Evolutionary conservation across 2,888 invertebrate genomes (phyloP).

Genomic region (Lepetodrilus schrolli): DNA sequence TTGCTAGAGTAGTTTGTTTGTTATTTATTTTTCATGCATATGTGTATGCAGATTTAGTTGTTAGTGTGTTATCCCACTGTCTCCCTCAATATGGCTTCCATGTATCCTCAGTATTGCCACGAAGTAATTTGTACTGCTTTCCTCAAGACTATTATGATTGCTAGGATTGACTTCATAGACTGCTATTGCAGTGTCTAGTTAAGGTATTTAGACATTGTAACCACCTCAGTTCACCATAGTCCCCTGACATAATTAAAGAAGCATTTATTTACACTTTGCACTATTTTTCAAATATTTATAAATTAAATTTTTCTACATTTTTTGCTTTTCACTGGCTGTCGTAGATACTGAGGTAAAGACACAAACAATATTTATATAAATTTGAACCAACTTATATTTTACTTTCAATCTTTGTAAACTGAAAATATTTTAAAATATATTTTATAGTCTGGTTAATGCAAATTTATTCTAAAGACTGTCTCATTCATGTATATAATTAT

Average conservation of each 20-base stretch:
- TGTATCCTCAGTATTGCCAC: conserved; percentile 9
- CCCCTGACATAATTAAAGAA: background rate
- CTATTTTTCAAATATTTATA: conserved; percentile 9
- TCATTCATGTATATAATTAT: no score
- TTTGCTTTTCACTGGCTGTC: background rate
- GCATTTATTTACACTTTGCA: conserved; percentile 17
- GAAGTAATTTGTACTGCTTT: background rate
- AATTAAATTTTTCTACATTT: background rate
- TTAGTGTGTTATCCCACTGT: background rate
- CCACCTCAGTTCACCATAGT: background rate
- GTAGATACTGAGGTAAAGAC: no score
- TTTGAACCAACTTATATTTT: no score
- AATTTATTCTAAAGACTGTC: no score
- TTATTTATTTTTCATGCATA: conserved; percentile 23
- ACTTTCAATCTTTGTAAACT: no score
- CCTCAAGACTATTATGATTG: conserved; percentile 22
- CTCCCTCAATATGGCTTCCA: conserved; percentile 11
- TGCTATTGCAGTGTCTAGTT: conserved; percentile 22
- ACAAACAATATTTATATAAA: no score
- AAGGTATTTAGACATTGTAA: conserved; percentile 13
- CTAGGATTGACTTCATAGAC: background rate
- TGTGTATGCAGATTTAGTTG: conserved; percentile 17
- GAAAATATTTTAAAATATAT: no score
- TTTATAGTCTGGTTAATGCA: no score
- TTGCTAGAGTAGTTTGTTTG: conserved; percentile 18